Conservation (phyloP, 2,888 invertebrate species). For the Drosophila subquinaria region DNA sequence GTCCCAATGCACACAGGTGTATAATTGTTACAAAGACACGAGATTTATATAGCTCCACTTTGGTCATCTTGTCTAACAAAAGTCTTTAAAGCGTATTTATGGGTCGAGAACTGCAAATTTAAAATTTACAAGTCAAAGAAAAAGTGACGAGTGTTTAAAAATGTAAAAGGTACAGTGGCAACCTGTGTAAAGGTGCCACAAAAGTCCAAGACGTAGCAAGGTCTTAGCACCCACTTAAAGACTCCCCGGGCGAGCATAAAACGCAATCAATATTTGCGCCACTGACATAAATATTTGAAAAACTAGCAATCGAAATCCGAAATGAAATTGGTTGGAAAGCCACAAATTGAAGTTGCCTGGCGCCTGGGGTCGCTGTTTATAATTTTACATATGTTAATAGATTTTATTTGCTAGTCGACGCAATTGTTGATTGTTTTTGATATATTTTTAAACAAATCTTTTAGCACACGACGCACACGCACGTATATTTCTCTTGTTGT, state of each 20-base stretch:
- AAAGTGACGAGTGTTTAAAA: neutral
- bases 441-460: constrained; percentile 49
- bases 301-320: constrained; percentile 3
- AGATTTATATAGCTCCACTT: constrained; percentile 85
- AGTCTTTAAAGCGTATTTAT: constrained; percentile 8
- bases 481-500: constrained; percentile 34
- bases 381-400: constrained; percentile 65
- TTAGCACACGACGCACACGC: constrained; percentile 49
- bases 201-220: constrained; percentile 13
- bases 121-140: constrained; percentile 12
- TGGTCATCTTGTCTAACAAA: constrained; percentile 82
- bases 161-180: neutral
- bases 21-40: constrained; percentile 84
- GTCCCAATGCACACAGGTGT: constrained; percentile 84
- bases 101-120: constrained; percentile 14
- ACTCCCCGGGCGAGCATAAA: constrained; percentile 22
- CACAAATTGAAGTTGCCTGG: constrained; percentile 41
- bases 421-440: constrained; percentile 57
- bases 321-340: constrained; percentile 20
- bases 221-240: constrained; percentile 36
- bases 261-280: constrained; percentile 74
- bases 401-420: constrained; percentile 46
- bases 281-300: constrained; percentile 66
- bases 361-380: constrained; percentile 52
- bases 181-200: constrained; percentile 26